phyloP scores from a whole-genome alignment of 2,888 invertebrate species.

The Melipona bicolor region DNA sequence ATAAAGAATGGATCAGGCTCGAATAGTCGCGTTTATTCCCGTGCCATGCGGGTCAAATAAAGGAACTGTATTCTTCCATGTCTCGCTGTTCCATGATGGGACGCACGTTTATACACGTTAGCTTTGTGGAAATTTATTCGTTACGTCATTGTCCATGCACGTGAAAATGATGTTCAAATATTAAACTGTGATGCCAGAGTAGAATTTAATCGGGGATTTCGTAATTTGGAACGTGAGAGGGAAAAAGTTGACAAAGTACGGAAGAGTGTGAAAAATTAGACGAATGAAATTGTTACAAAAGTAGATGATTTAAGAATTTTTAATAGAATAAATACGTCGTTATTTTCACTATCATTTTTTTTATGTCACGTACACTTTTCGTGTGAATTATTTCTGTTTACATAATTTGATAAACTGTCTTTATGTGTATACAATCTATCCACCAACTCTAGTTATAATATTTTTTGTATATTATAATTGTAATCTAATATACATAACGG shows the following conservation, averaged over 20 bases:
- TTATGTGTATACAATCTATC: no score
- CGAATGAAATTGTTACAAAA: no score
- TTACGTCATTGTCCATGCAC: not conserved
- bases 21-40: conserved; percentile 17
- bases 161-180: not conserved
- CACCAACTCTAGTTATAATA: no score
- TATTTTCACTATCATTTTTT: no score
- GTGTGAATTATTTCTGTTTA: no score
- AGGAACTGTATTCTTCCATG: not conserved
- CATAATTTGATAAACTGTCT: no score
- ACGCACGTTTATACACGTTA: not conserved
- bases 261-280: no score
- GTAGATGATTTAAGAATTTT: no score
- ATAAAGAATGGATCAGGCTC: conserved; percentile 13
- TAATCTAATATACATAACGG: no score
- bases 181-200: not conserved
- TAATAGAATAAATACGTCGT: no score
- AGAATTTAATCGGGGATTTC: not conserved
- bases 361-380: no score
- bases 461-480: no score
- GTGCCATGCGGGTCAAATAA: not conserved
- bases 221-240: not conserved
- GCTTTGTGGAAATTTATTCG: not conserved
- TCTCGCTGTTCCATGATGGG: not conserved
- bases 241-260: not conserved